Evolutionary conservation across 2,797 vertebrate genomes (phyloP).

Genomic region (Acanthiza pusilla): DNA sequence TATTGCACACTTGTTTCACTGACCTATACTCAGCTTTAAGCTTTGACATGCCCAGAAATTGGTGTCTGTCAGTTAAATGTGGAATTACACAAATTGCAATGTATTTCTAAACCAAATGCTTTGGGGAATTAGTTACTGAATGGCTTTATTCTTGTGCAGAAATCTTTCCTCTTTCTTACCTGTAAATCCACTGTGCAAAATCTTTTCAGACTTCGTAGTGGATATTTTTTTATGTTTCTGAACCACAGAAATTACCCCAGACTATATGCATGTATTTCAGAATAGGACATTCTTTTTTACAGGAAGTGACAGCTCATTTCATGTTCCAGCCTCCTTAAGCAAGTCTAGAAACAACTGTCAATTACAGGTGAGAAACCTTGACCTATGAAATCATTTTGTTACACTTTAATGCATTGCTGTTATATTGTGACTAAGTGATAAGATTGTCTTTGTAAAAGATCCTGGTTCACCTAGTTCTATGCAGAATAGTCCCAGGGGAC

Average conservation of each 20-base stretch:
- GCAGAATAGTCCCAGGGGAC: neutral
- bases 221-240: neutral
- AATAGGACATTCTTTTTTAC: neutral
- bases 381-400: conserved; percentile 26
- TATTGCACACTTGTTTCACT: neutral
- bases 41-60: neutral
- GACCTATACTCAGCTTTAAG: neutral
- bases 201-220: neutral
- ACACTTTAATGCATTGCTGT: conserved; percentile 14
- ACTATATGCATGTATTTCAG: neutral
- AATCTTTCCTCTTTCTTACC: neutral
- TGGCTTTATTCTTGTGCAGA: neutral
- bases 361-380: conserved; percentile 13
- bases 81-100: neutral
- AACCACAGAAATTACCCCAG: neutral
- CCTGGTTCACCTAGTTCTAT: neutral
- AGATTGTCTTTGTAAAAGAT: neutral
- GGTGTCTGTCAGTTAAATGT: neutral
- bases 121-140: neutral
- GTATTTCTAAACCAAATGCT: neutral
- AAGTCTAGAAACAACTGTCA: neutral
- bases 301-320: neutral
- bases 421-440: neutral
- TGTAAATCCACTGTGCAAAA: neutral
- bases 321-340: neutral